Evolutionary conservation across 2,888 invertebrate species (phyloP), one percentile per base, ranked within the genome.

Genomic region (Apantesis nais): DNA sequence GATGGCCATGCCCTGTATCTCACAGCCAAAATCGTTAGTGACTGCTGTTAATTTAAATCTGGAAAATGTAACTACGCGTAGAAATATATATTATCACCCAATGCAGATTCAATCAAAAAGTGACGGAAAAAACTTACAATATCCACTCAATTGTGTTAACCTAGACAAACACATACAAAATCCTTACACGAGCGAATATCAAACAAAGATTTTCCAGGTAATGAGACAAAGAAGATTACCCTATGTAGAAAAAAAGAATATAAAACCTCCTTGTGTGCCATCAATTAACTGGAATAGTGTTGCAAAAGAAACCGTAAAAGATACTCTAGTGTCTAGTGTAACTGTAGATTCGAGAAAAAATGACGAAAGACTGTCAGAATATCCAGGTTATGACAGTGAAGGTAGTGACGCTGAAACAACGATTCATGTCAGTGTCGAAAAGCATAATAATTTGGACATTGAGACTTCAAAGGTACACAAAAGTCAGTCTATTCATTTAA

Each of bases 371-470:
- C 62, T 70, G 44, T 81, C 84, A 58, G 89, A 93, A 75, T 95
- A 95, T 83, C 95, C 95, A 79, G 94, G 95, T n/a, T 95, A 96
- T 81, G 95, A 95, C 58, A 95, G 95, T 75, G 95, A 95, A 71
- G 90, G 92, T 52, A 95, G 95, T 78, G 92, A 92, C 73, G 94
- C 94, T 62, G 95, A 95, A 87, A 95, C 95, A 5, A 95, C 95
- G 66, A 95, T 95, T 66, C 93, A 95, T 73, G 85, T 95, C 61
- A 94, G 89, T 77, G 88, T 92, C 79, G 93, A 94, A 14, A 91
- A 86, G 76, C 86, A 88, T 76, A 88, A 82, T 67, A 88, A 83
- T 79, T 72, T 80, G 31, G 85, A 89, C 70, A 68, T 66, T 37
- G 81, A 88, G 14, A 79, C 75, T 19, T 72, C 34, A 31, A 71